Evolutionary conservation across 1,140 invertebrate species (phyloP).

Genomic region (Musca vetustissima): DNA sequence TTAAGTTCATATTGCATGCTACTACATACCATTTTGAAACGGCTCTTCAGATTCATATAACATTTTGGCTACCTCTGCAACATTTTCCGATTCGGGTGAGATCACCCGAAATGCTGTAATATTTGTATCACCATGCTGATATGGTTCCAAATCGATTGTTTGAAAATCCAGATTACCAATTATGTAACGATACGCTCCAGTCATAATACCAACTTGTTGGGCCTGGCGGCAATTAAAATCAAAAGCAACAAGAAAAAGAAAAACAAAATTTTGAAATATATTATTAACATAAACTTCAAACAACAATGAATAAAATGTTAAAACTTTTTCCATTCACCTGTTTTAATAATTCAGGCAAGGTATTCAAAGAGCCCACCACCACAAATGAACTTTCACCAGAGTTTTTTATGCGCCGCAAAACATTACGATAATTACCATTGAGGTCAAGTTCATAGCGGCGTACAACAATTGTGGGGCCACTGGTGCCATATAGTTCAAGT

Average conservation of each 20-base stretch:
- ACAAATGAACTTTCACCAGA: slow-evolving; percentile 73
- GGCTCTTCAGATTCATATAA: slow-evolving; percentile 57
- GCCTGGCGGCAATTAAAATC: slow-evolving; percentile 37
- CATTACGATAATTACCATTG: slow-evolving; percentile 60
- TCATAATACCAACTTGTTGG: slow-evolving; percentile 76
- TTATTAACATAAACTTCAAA: no score
- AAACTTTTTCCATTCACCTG: slow-evolving; percentile 43
- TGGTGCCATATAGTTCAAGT: slow-evolving; percentile 68
- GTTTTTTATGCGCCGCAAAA: slow-evolving; percentile 64
- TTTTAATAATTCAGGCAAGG: slow-evolving; percentile 67
- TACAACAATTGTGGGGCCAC: slow-evolving; percentile 61
- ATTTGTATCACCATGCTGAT: slow-evolving; percentile 72
- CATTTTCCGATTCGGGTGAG: slow-evolving; percentile 62
- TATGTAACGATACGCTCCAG: slow-evolving; percentile 66
- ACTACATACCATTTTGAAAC: slow-evolving; percentile 47
- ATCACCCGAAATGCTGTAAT: slow-evolving; percentile 75
- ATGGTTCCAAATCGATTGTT: slow-evolving; percentile 70
- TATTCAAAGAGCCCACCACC: slow-evolving; percentile 72
- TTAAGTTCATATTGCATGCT: no score
- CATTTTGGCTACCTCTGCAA: slow-evolving; percentile 59
- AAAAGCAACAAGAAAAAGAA: neutral
- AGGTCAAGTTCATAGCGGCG: slow-evolving; percentile 60
- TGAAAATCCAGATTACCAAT: slow-evolving; percentile 73
- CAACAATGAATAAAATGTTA: neutral
- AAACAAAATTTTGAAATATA: no score